A percentile compares a stretch with the other conserved stretches of the same genome.
These are phyloP conservation scores for Nomada flava DNA, from an alignment of 2,888 invertebrate genomes.

Conservation along the genomic window DNA sequence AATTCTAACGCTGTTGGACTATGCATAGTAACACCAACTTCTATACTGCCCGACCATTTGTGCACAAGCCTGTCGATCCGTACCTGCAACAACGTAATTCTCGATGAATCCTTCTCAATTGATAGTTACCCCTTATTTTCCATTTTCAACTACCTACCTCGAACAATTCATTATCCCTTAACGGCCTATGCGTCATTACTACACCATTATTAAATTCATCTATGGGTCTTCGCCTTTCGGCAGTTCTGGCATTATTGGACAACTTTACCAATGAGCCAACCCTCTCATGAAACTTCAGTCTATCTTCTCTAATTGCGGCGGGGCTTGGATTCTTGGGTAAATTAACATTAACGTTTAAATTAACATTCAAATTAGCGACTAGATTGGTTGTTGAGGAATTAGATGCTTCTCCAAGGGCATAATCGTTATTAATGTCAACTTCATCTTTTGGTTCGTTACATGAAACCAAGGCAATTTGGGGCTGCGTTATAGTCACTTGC, in stretches of 20 bases:
- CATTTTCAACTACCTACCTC: constrained; percentile 85
- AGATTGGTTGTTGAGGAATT: constrained; percentile 81
- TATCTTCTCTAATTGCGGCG: constrained; percentile 85
- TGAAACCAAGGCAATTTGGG: constrained; percentile 71
- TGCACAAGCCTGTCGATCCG: constrained; percentile 96
- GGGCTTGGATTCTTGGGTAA: constrained; percentile 81
- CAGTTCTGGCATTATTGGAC: constrained; percentile 92
- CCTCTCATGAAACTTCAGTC: constrained; percentile 93
- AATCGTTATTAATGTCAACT: constrained; percentile 81
- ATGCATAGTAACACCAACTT: constrained; percentile 97
- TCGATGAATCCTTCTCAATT: not conserved
- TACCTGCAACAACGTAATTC: constrained; percentile 85
- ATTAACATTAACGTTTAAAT: constrained; percentile 82
- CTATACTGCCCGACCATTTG: constrained; percentile 97
- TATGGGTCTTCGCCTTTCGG: constrained; percentile 93
- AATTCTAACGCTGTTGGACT: constrained; percentile 95
- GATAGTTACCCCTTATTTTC: not conserved
- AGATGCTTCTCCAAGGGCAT: constrained; percentile 76
- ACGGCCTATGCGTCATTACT: constrained; percentile 96
- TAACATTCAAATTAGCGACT: constrained; percentile 83
- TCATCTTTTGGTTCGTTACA: constrained; percentile 73
- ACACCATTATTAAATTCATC: constrained; percentile 99
- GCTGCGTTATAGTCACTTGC: constrained; percentile 88
- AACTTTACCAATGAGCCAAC: constrained; percentile 95
- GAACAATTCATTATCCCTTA: constrained; percentile 95